Evolutionary conservation across 2,797 vertebrate genomes (phyloP).

Genomic region (Rhinophrynus dorsalis): DNA sequence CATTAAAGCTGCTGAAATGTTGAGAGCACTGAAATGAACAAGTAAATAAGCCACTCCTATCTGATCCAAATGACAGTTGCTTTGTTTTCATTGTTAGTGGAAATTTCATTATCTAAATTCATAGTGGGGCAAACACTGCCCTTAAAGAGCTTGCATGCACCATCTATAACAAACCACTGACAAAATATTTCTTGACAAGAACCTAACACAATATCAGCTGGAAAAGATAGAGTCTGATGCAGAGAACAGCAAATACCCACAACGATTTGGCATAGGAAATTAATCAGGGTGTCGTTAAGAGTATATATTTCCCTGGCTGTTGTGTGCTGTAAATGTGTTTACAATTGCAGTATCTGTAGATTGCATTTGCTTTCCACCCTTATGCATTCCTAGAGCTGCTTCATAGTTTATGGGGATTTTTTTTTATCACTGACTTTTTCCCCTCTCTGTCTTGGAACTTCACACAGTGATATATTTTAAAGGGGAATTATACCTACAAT

Average conservation of each 20-base stretch:
- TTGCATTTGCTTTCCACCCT: neutral
- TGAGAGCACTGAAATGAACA: neutral
- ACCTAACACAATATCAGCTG: neutral
- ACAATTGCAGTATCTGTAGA: neutral
- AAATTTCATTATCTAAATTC: conserved; percentile 16
- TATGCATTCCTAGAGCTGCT: neutral
- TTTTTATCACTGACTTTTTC: too few relatives aligned
- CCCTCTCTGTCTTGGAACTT: neutral
- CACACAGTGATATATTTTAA: too few relatives aligned
- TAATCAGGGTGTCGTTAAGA: conserved; percentile 1
- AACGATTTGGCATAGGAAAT: neutral
- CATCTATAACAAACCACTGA: conserved; percentile 13
- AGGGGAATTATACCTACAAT: too few relatives aligned
- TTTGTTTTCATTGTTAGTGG: conserved; percentile 20
- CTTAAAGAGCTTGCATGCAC: conserved; percentile 1
- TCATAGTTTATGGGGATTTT: neutral
- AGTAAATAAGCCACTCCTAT: neutral
- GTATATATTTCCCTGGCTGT: neutral
- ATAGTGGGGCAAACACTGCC: conserved; percentile 16
- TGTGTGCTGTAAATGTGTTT: neutral
- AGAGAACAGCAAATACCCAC: neutral
- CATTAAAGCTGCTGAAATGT: conserved; percentile 11
- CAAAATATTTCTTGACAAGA: conserved; percentile 22
- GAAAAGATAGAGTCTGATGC: neutral
- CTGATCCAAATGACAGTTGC: conserved; percentile 20